Percentiles rank a stretch among this genome's conserved stretches.
Evolutionary conservation across 2,113 vertebrate genomes (phyloP).

Genomic region (Osmerus mordax): DNA sequence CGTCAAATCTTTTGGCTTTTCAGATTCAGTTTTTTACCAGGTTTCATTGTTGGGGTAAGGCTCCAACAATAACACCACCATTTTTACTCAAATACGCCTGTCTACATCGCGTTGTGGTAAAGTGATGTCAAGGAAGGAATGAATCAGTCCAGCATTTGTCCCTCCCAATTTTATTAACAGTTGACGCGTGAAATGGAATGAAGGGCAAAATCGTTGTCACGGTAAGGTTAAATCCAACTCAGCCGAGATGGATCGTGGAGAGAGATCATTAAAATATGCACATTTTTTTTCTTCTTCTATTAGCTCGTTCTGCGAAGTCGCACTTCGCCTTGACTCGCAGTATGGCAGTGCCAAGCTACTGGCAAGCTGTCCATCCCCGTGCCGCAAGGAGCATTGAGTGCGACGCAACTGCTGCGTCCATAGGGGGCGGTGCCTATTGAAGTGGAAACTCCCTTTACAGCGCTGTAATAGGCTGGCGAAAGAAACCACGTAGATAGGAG

Average conservation of each 20-base stretch:
- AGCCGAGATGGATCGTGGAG: not conserved
- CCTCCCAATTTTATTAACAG: conserved; percentile 16
- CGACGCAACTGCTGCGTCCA: conserved; percentile 67
- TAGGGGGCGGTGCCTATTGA: conserved; percentile 61
- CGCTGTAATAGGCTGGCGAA: conserved; percentile 56
- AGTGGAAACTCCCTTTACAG: conserved; percentile 74
- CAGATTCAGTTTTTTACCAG: not conserved
- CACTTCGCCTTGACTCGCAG: conserved; percentile 17
- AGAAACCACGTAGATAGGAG: conserved; percentile 39
- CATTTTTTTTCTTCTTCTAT: not conserved
- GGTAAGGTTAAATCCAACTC: conserved; percentile 18
- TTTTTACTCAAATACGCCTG: no score
- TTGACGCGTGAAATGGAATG: conserved; percentile 65
- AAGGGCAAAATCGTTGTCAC: conserved; percentile 29
- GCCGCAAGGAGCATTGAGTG: conserved; percentile 57
- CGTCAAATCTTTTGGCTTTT: conserved; percentile 27
- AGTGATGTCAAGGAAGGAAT: no score
- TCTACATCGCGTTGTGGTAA: no score
- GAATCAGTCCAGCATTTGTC: not conserved
- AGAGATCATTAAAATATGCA: not conserved
- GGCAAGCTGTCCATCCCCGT: conserved; percentile 55
- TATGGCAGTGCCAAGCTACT: conserved; percentile 17
- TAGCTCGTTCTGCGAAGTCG: conserved; percentile 27
- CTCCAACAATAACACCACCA: no score
- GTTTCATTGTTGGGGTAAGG: no score